Evolutionary conservation across 2,888 invertebrate genomes (phyloP), one percentile per base, ranked within the genome.

Genomic region (Rhimphoctona megacephalus): DNA sequence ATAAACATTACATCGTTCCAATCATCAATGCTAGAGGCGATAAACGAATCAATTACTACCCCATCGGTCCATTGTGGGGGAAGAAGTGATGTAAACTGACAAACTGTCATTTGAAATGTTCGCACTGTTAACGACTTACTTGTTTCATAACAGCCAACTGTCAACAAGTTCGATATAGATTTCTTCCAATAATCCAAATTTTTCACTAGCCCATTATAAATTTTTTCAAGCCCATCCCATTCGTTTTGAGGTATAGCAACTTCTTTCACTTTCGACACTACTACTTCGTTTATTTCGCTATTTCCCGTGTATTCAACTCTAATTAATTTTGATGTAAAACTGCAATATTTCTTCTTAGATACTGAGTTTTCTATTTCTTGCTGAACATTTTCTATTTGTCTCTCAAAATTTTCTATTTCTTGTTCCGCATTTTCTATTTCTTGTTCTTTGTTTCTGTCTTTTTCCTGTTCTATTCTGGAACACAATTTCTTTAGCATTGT

Each of bases 161-260:
- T 76, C 14, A 78, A 22, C 49, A 30, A 52, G 14, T 52, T 52
- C 19, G 81, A 81, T 54, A 49, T 76, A 7, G 78, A 83, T 17
- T 11, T 22, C 43, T 81, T 70, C 25, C 86, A 88, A 83, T 85
- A 88, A 36, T 77, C n/a, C 2, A 19, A 19, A 54, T 78, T 78
- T 78, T 77, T 49, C n/a, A 81, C 66, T 25, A 85, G 67, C 2
- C 79, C 74, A 43, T 85, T 85, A 49, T 69, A 52, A 61, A 77
- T 81, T 46, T 66, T 64, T 67, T 39, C 39, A 25, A 67, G 22
- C 4, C 22, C 39, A 14, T 67, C 39, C 2, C 39, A 39, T 67
- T 39, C 39, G 33, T 22, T 22, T 14, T 39, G 39, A 9, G 30
- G 6, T 2, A 14, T 19, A 7, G 19, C 8, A 2, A 7, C 19